A percentile compares a stretch with the other conserved stretches of the same genome.
Evolutionary conservation across 2,888 invertebrate genomes (phyloP).

Genomic region (Taenaris catops): DNA sequence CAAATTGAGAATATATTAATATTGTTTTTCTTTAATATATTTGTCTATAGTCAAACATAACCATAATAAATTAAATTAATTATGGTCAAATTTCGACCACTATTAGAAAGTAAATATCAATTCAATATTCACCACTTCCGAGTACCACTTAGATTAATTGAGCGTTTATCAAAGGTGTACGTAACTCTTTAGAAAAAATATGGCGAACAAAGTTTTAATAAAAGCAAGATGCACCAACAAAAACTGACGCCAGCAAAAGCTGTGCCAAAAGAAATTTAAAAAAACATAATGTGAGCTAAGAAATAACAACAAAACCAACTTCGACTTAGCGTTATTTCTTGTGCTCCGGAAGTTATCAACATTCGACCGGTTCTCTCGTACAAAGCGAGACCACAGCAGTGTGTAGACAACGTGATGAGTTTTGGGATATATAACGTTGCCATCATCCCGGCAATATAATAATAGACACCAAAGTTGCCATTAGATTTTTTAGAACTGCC

Average conservation of each 20-base stretch:
- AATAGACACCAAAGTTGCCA: too few species aligned
- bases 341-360: constrained; percentile 63
- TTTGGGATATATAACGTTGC: too few species aligned
- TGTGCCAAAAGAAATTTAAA: constrained; percentile 49
- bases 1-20: too few species aligned
- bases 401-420: not conserved
- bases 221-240: constrained; percentile 47
- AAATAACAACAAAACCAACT: constrained; percentile 50
- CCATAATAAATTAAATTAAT: too few species aligned
- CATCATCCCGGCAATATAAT: too few species aligned
- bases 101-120: too few species aligned
- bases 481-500: too few species aligned
- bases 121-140: too few species aligned
- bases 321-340: constrained; percentile 57
- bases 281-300: constrained; percentile 47
- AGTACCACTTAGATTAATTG: too few species aligned
- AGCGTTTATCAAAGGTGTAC: constrained; percentile 1
- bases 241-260: constrained; percentile 42
- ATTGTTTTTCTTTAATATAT: too few species aligned
- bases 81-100: too few species aligned
- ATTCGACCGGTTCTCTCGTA: constrained; percentile 54
- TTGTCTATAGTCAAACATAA: too few species aligned
- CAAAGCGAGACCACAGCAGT: constrained; percentile 8
- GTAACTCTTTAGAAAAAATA: constrained; percentile 3
- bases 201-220: constrained; percentile 33